Evolutionary conservation across 2,113 vertebrate genomes (phyloP), one percentile per base, ranked within the genome.

Genomic region (Bubalus kerabau): DNA sequence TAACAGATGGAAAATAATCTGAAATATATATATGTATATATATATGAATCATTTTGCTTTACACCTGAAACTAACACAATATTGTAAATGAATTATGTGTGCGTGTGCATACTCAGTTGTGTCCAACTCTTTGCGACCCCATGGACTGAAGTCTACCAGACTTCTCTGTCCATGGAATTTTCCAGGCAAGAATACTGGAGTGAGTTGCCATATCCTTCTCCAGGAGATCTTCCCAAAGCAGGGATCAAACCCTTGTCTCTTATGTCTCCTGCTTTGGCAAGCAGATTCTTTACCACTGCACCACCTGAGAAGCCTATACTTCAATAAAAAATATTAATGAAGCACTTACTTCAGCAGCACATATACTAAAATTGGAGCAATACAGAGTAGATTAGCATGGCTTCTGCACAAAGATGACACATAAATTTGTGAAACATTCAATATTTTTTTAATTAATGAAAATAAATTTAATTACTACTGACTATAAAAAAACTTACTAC

Each of bases 401-500:
- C 10, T 21, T 50, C 48, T 23, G 5, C 30, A 23, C 80, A 52
- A 54, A 3, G 19, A 81, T n/a, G 28, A n/a, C 78, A n/a, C 30
- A 2, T 9, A 52, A 81, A 52, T 52, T 50, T 3, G 10, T 52
- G 30, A 52, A 52, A 19, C 16, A n/a, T 52, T 50, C 10, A 76
- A 43, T 76, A 74, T 19, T 21, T 32, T 80, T 50, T 81, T 50
- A 80, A 28, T 76, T 46, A 84, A 83, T 24, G 24, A 54, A 76
- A 89, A 92, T 80, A 87, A 76, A 52, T 24, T 60, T 93, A 87
- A 64, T 67, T 60, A 52, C 59, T 81, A 82, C 16, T 54, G 43
- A 40, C 21, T 46, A 1, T 60, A 36, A 81, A 67, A 57, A 71
- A 81, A 23, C 15, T 64, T 24, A 81, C 26, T 82, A 46, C 76